Evolutionary conservation across 2,888 invertebrate species (phyloP), one percentile per base, ranked within the genome.

Genomic region (Cremastobaeus sp.): DNA sequence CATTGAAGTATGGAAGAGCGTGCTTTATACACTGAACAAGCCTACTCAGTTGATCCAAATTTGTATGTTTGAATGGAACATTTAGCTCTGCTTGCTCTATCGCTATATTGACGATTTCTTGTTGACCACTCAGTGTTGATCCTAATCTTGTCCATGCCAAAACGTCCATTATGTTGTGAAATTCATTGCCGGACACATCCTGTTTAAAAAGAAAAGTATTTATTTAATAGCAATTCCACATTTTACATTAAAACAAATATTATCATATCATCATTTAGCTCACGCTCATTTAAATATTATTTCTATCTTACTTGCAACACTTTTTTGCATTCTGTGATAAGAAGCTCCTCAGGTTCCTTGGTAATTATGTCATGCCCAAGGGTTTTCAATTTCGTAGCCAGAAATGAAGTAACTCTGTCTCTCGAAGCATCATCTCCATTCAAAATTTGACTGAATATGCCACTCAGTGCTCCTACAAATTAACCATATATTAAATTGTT

Each of bases 151-250:
- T 93, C 88, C 93, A 92, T 20, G 93, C 92, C 79, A 98, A 89
- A 77, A 97, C 91, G 43, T 93, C 93, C 94, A 98, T 95, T 68
- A 98, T 92, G 73, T 93, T 91, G 80, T 95, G 93, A 89, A 98
- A 97, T 89, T 98, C 98, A 79, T 96, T 95, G 25, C 96, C 95
- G 9, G 94, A 95, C 20, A 96, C 94, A 90, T 96, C 96, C 93
- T 95, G 83, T n/a, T 37, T 21, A 50, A 20, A 28, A 17, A 45
- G 3, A 48, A 43, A 14, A 25, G 1, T 14, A 35, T 8, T 30
- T 50, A 3, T 30, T 11, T 35, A 18, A 45, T 28, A 37, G 39
- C 8, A 25, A 25, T 25, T 25, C 4, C 4, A 25, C 4, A 25
- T 25, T 8, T 5, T 5, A 25, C 4, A 25, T 25, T 25, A 25